These are phyloP conservation scores for Lophochroa leadbeateri DNA, from an alignment of 2,113 vertebrate genomes.

Conservation along the genomic window DNA sequence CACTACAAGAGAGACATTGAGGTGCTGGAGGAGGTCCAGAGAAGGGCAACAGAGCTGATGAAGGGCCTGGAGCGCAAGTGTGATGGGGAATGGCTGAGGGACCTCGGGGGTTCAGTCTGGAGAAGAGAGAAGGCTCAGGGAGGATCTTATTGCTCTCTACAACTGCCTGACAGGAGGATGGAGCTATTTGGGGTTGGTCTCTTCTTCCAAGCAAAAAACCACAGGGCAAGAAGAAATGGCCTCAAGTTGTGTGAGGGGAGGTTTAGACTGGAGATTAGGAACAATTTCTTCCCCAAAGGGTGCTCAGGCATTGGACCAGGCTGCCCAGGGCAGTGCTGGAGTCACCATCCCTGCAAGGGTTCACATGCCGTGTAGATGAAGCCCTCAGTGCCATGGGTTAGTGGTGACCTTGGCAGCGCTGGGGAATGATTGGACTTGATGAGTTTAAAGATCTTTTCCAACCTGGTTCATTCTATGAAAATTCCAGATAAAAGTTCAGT, in stretches of 20 bases:
- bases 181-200: too few species aligned
- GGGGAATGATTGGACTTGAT: neutral
- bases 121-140: neutral
- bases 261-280: neutral
- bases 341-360: neutral
- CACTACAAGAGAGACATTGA: neutral
- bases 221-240: neutral
- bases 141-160: accelerated
- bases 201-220: neutral
- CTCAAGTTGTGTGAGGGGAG: neutral
- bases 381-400: neutral
- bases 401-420: neutral
- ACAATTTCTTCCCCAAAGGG: neutral
- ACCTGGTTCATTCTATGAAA: neutral
- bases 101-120: neutral
- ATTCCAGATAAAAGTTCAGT: neutral
- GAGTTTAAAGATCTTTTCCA: neutral
- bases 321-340: neutral
- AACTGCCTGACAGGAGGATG: neutral
- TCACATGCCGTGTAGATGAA: neutral
- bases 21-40: neutral
- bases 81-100: neutral
- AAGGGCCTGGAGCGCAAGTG: neutral
- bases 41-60: neutral
- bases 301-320: neutral